Evolutionary conservation across 2,113 vertebrate genomes (phyloP).

Genomic region (Sarotherodon lohbergeri): DNA sequence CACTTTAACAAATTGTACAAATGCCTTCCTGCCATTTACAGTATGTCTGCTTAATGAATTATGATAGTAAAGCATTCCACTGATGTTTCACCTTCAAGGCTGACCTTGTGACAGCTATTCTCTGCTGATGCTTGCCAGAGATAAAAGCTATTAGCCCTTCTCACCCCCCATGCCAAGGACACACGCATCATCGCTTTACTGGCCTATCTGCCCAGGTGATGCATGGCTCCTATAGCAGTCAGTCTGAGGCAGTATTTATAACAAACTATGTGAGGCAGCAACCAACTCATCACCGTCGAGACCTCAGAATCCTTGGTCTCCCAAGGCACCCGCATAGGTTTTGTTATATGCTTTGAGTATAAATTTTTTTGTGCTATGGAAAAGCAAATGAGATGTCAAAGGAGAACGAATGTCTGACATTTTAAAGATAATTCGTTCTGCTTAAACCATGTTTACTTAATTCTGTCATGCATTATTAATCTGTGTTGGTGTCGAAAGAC

Average conservation of each 20-base stretch:
- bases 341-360: background rate
- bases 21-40: constrained; percentile 19
- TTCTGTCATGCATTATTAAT: background rate
- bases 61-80: constrained; percentile 26
- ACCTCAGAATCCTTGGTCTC: constrained; percentile 25
- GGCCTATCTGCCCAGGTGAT: constrained; percentile 65
- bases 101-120: constrained; percentile 57
- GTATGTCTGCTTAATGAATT: constrained; percentile 32
- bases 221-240: constrained; percentile 63
- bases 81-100: constrained; percentile 61
- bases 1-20: constrained; percentile 7
- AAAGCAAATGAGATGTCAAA: constrained; percentile 30
- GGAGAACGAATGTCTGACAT: background rate
- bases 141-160: constrained; percentile 61
- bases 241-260: constrained; percentile 55
- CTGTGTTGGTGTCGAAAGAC: background rate
- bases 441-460: background rate
- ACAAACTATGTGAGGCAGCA: constrained; percentile 45
- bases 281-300: constrained; percentile 34
- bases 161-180: constrained; percentile 58
- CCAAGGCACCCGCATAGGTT: background rate
- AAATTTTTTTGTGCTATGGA: background rate
- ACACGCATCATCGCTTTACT: constrained; percentile 62
- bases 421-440: background rate
- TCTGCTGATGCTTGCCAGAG: constrained; percentile 56